Percentiles rank a stretch among this genome's conserved stretches.
These are phyloP conservation scores for Palythoa grandiflora DNA, from an alignment of 92 coral and sea anemone genomes.

Conservation along the genomic window DNA sequence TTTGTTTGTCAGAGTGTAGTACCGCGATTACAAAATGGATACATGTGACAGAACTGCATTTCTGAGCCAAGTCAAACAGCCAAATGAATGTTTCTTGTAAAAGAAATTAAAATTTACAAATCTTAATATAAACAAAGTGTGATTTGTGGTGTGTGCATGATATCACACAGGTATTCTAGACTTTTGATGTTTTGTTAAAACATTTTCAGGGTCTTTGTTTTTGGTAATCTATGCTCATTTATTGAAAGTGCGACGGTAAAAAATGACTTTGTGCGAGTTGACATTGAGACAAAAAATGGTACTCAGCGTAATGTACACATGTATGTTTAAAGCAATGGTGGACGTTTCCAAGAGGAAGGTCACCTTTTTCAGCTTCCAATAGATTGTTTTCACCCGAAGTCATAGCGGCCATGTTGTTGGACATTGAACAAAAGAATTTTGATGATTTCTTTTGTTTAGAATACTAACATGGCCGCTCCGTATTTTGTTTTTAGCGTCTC, in stretches of 20 bases:
- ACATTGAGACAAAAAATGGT: slow-evolving; percentile 51
- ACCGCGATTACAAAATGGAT: no score
- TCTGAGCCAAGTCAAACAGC: no score
- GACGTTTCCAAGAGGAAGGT: slow-evolving; percentile 63
- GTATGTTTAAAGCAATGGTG: slow-evolving; percentile 64
- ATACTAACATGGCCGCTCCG: no score
- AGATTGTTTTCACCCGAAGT: no score
- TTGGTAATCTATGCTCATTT: slow-evolving; percentile 48
- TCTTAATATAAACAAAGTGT: no score
- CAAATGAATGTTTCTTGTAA: no score
- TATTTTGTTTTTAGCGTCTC: no score
- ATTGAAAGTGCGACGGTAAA: slow-evolving; percentile 60
- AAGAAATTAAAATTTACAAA: no score
- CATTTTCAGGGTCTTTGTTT: background rate
- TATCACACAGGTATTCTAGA: background rate
- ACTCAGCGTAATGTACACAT: slow-evolving; percentile 62
- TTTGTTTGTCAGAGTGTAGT: background rate
- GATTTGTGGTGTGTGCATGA: background rate
- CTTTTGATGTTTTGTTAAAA: background rate
- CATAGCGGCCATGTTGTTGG: no score
- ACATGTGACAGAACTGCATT: no score
- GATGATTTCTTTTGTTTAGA: no score
- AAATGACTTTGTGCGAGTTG: slow-evolving; percentile 78
- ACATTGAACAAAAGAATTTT: no score
- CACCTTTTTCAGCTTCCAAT: slow-evolving; percentile 66